Percentiles rank a stretch among this genome's conserved stretches.
phyloP scores from a whole-genome alignment of 2,113 vertebrate genomes.

The Aphyosemion australe region DNA sequence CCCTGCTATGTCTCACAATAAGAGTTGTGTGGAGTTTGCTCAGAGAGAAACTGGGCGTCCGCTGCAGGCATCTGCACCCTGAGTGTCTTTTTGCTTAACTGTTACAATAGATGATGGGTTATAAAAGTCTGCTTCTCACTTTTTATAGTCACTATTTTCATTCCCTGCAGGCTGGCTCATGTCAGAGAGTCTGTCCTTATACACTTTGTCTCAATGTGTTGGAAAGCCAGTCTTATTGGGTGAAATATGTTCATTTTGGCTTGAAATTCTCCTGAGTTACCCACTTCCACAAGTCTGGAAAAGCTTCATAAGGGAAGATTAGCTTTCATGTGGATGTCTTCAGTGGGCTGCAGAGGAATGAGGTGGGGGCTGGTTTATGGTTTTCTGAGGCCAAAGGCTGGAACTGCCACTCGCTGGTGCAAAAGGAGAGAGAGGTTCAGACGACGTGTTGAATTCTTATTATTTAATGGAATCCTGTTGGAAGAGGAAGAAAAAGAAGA shows the following conservation, averaged over 20 bases:
- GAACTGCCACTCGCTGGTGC: constrained; percentile 49
- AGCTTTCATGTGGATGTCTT: constrained; percentile 36
- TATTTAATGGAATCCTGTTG: constrained; percentile 47
- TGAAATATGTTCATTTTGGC: constrained; percentile 45
- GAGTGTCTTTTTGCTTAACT: constrained; percentile 14
- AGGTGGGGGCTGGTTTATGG: constrained; percentile 35
- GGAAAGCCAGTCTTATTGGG: constrained; percentile 38
- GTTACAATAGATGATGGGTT: constrained; percentile 10
- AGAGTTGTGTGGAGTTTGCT: constrained; percentile 62
- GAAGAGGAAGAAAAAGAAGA: constrained; percentile 41
- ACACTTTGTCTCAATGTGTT: constrained; percentile 30
- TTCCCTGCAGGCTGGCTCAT: constrained; percentile 32
- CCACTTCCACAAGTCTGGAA: constrained; percentile 18
- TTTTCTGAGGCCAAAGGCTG: constrained; percentile 48
- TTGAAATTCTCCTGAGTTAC: constrained; percentile 13
- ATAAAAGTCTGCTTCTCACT: constrained; percentile 26
- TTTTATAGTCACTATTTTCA: constrained; percentile 40
- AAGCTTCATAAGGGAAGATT: constrained; percentile 43
- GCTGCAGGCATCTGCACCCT: constrained; percentile 35
- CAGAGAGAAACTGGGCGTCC: constrained; percentile 54
- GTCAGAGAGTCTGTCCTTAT: constrained; percentile 32
- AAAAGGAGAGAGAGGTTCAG: constrained; percentile 32
- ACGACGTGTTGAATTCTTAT: constrained; percentile 52
- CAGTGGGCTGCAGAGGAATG: constrained; percentile 63
- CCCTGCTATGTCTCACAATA: constrained; percentile 47